These are phyloP conservation scores for Chaitophorus viminalis DNA, from an alignment of 2,888 invertebrate genomes.

Conservation along the genomic window DNA sequence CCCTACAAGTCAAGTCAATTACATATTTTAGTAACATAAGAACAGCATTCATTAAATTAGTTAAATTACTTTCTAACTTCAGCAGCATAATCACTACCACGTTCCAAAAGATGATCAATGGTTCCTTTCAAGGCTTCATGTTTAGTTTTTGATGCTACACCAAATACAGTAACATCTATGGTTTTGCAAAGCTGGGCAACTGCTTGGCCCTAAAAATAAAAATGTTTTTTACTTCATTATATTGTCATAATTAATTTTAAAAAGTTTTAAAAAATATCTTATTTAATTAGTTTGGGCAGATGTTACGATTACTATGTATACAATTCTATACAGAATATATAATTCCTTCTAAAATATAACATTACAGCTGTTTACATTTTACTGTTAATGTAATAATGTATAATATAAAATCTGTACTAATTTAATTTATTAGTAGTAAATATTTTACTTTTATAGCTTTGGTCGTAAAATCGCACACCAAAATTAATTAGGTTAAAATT, in stretches of 20 bases:
- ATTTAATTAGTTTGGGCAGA: neutral
- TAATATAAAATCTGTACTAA: neutral
- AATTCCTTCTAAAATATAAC: neutral
- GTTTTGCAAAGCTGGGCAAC: constrained; percentile 84
- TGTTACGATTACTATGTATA: neutral
- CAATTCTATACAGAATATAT: neutral
- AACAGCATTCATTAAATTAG: neutral
- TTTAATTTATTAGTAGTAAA: neutral
- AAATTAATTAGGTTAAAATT: neutral
- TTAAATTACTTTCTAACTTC: constrained; percentile 81
- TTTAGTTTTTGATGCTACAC: constrained; percentile 85
- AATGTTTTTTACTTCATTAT: neutral
- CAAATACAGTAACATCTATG: constrained; percentile 83
- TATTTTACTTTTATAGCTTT: neutral
- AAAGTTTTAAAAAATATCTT: neutral
- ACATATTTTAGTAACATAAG: constrained; percentile 12
- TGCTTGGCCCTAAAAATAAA: constrained; percentile 79
- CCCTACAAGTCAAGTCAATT: constrained; percentile 68
- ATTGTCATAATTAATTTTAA: neutral
- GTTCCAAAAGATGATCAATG: constrained; percentile 82
- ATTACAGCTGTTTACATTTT: neutral
- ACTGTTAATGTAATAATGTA: neutral
- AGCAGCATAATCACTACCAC: constrained; percentile 82
- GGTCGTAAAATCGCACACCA: neutral
- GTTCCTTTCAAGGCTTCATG: constrained; percentile 83